phyloP scores from a whole-genome alignment of 2,113 vertebrate genomes.

The Ia io region DNA sequence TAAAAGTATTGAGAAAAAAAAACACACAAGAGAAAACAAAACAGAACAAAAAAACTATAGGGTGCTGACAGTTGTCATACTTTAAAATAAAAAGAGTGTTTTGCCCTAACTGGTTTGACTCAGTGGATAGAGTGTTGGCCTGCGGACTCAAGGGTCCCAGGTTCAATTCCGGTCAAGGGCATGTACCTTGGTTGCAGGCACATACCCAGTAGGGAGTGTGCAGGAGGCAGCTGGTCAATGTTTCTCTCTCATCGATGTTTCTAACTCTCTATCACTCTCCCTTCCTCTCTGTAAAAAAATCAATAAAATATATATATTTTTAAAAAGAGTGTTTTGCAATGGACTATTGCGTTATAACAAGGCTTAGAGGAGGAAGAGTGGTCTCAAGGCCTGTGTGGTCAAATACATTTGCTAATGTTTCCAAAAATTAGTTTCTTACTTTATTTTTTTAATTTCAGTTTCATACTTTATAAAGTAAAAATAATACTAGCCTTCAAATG shows the following conservation, averaged over 20 bases:
- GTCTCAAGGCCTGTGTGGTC: too few species aligned
- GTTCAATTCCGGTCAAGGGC: too few species aligned
- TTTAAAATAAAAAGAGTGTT: background rate
- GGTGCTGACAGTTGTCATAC: background rate
- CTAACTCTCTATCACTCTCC: too few species aligned
- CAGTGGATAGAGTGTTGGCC: too few species aligned
- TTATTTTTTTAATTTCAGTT: background rate
- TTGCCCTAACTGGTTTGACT: too few species aligned
- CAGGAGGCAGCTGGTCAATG: too few species aligned
- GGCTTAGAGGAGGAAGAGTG: background rate
- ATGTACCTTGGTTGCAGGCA: too few species aligned
- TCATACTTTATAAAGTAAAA: background rate
- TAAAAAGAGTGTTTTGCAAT: background rate
- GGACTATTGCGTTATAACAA: background rate
- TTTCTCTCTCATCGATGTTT: too few species aligned
- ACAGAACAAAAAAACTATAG: background rate
- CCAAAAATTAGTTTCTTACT: background rate
- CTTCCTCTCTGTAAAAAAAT: too few species aligned
- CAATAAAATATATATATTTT: too few species aligned
- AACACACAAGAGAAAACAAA: background rate
- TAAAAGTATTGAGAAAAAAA: background rate
- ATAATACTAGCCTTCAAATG: constrained; percentile 15
- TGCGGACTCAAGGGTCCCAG: too few species aligned
- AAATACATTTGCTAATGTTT: background rate
- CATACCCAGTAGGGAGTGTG: too few species aligned